Base-by-base conservation (phyloP, 1,140 invertebrate genomes). In the Trichomalopsis sarcophagae region DNA sequence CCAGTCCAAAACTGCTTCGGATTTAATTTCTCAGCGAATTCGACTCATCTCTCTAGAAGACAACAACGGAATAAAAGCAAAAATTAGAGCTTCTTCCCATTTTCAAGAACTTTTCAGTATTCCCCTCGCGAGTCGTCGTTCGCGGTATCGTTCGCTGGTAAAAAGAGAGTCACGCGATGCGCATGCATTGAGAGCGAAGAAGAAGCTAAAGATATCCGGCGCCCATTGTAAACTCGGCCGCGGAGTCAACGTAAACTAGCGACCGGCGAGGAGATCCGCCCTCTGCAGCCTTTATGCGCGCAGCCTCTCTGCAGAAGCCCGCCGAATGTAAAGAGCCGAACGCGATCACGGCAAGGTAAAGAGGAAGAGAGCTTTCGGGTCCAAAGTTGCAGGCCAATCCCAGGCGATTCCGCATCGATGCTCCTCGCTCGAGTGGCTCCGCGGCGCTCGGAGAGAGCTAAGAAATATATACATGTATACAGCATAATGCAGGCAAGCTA, bases 191-290 rank as follows among this genome's bases (percentile, higher is more conserved):
- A 71, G 23, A 71, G 23, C 27, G 23, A 71, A 33, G 23, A 27
- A 27, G 69, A 62, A 33, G 69, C 69, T 33, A 71, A 71, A 71
- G 69, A 71, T 30, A 71, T 27, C 55, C 55, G 55, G 55, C 55
- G 55, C 55, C 69, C 69, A 71, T 71, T 71, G 69, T 71, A 30
- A 71, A 71, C 69, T 33, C 69, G 69, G 27, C 30, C 55, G 55
- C 55, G 21, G 55, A 62, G 55, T 62, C 55, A 62, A 62, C 55
- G 55, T 62, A 62, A 62, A 62, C 55, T 62, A 62, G 55, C 55
- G 1, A 55, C 50, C 50, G 55, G 55, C 27, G 14, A 62, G 17
- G 21, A 17, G 55, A 62, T 21, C 55, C 21, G 17, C 17, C 55
- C 17, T 68, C 62, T 21, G 0, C 27, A 27, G 27, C n/a, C 62